A percentile compares a stretch with the other conserved stretches of the same genome.
Conservation (phyloP, 2,113 vertebrate species). For the Elachura formosa region DNA sequence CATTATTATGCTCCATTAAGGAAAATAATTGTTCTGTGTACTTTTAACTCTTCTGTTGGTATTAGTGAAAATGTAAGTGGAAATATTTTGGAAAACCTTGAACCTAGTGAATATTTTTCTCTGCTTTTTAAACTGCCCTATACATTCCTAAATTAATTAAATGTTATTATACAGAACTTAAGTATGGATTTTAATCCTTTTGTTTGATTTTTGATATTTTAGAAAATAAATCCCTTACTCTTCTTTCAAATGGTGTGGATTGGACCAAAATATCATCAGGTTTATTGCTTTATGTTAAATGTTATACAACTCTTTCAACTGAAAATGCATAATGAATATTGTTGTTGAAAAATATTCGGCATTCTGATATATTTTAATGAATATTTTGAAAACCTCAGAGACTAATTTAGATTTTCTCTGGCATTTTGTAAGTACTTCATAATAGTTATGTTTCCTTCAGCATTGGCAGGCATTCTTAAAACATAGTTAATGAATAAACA, state of each 20-base stretch:
- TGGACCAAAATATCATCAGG: background rate
- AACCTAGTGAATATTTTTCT: background rate
- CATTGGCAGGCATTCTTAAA: background rate
- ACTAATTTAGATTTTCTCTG: conserved; percentile 5
- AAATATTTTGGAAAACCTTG: background rate
- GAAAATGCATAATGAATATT: background rate
- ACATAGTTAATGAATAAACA: background rate
- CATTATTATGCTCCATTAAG: background rate
- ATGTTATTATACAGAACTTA: background rate
- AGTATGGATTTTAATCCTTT: background rate
- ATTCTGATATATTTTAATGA: conserved; percentile 5
- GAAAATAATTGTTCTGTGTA: background rate
- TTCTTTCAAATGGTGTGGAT: background rate
- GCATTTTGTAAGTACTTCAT: conserved; percentile 1
- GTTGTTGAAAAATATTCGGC: background rate
- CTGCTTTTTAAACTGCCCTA: background rate
- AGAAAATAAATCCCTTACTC: background rate
- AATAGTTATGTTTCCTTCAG: background rate
- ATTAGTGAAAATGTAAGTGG: background rate
- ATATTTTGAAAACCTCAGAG: background rate
- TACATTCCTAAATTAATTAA: background rate
- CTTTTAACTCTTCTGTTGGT: background rate
- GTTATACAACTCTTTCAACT: background rate
- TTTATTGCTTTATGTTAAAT: background rate
- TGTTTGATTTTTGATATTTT: background rate